These are phyloP conservation scores for Nomada fucata DNA, from an alignment of 2,888 invertebrate species.

Conservation along the genomic window DNA sequence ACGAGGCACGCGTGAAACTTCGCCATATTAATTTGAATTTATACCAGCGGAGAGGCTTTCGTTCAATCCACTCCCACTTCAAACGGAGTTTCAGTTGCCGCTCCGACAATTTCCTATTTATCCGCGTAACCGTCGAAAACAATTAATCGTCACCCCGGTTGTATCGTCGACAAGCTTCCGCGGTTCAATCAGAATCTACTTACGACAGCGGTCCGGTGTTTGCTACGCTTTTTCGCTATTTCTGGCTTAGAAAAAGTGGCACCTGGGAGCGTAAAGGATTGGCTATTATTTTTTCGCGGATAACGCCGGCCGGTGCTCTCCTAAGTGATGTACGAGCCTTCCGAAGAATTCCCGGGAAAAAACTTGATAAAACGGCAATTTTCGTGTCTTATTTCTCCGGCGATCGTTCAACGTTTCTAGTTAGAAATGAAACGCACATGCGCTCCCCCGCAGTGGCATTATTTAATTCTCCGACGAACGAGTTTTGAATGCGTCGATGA, in stretches of 20 bases:
- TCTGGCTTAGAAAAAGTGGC: neutral
- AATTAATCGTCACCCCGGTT: conserved; percentile 24
- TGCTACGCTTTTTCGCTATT: neutral
- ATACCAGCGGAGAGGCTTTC: conserved; percentile 61
- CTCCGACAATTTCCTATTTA: conserved; percentile 10
- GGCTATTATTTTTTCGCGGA: conserved; percentile 61
- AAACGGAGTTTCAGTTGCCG: neutral
- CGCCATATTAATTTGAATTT: conserved; percentile 79
- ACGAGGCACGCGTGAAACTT: conserved; percentile 76
- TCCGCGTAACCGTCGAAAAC: conserved; percentile 13
- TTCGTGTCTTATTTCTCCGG: conserved; percentile 47
- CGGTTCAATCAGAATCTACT: conserved; percentile 29
- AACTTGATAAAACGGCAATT: conserved; percentile 64
- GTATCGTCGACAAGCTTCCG: neutral
- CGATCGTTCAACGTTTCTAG: conserved; percentile 55
- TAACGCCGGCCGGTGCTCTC: conserved; percentile 19
- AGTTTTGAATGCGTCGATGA: neutral
- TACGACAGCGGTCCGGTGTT: neutral
- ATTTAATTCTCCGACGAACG: neutral
- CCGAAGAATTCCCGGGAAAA: conserved; percentile 58
- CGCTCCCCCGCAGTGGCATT: neutral
- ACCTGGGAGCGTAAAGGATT: conserved; percentile 54
- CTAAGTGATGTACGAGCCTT: conserved; percentile 59
- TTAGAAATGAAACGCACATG: conserved; percentile 29
- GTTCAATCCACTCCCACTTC: neutral